Evolutionary conservation across 1,140 invertebrate species (phyloP), one percentile per base, ranked within the genome.

Genomic region (Philotrypesis tridentata): DNA sequence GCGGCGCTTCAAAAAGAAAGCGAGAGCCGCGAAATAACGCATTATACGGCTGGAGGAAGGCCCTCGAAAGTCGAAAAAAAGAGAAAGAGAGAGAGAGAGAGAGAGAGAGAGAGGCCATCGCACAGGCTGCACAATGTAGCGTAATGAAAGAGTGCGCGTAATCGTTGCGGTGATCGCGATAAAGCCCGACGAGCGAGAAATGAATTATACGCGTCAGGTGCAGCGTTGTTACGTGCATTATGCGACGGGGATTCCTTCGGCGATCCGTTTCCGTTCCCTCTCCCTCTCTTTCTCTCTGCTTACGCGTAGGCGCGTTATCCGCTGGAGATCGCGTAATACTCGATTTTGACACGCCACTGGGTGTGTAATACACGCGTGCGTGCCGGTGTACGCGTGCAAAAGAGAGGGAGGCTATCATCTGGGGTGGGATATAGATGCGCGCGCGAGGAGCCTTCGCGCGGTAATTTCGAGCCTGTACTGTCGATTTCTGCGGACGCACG

Each of bases 251-350:
- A 61, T 61, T 33, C 60, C 17, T 61, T 23, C 73, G 61, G 12
- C 27, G 27, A 31, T 74, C 48, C 80, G 86, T 86, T 83, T 82
- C 83, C 83, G 85, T 82, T 79, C 65, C 73, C n/a, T n/a, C n/a
- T n/a, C n/a, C n/a, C n/a, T n/a, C n/a, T n/a, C n/a, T n/a, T n/a
- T n/a, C n/a, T n/a, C n/a, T n/a, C n/a, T n/a, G n/a, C n/a, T n/a
- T n/a, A n/a, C n/a, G n/a, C 5, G 48, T 55, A 55, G 48, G 17
- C 21, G 48, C 48, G 48, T 21, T 55, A 55, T 55, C 48, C 14
- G 48, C 14, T 6, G 5, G 48, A 14, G 48, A 55, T 55, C 48
- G 48, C 17, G 48, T 55, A 55, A 55, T 55, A 17, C 48, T 55
- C 48, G 48, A 55, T 55, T 55, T 55, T 55, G 48, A 43, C n/a